Percentiles rank a stretch among this genome's conserved stretches.
Conservation (phyloP, 53 echinoderm and acorn worm species). For the Pentamera pediparva region DNA sequence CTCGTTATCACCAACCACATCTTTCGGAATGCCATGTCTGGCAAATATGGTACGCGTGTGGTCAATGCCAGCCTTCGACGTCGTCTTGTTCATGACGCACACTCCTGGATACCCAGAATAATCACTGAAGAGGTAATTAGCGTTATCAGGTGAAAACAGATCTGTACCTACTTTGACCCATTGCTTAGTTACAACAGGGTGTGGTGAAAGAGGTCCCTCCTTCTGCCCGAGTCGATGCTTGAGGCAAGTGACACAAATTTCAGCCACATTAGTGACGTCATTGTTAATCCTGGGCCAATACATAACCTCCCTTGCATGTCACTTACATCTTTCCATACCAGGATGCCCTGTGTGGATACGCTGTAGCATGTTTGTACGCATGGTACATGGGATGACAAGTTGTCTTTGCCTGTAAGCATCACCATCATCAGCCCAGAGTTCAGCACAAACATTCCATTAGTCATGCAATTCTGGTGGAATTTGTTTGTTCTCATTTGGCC, state of each 20-base stretch:
- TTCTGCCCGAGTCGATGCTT: background rate
- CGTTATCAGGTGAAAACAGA: background rate
- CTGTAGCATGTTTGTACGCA: slow-evolving; percentile 33
- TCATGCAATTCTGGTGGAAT: slow-evolving; percentile 18
- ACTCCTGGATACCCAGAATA: too few species aligned
- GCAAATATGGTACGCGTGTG: too few species aligned
- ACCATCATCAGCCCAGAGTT: slow-evolving; percentile 30
- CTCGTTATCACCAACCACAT: too few species aligned
- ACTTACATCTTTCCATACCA: slow-evolving; percentile 42
- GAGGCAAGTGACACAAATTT: slow-evolving; percentile 10
- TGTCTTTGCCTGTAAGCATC: slow-evolving; percentile 31
- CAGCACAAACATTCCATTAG: slow-evolving; percentile 41
- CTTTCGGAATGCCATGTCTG: too few species aligned
- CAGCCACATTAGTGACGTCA: slow-evolving; percentile 27
- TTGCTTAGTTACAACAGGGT: background rate
- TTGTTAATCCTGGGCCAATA: slow-evolving; percentile 43
- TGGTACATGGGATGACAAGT: slow-evolving; percentile 35
- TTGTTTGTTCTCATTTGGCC: slow-evolving; percentile 28
- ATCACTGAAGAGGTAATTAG: too few species aligned
- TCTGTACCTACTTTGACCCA: slow-evolving; percentile 29
- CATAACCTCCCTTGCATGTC: slow-evolving; percentile 38
- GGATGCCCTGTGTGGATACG: slow-evolving; percentile 44
- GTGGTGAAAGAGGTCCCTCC: slow-evolving; percentile 9
- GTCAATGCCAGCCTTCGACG: too few species aligned
- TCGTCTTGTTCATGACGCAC: too few species aligned